Evolutionary conservation across 2,888 invertebrate species (phyloP), one percentile per base, ranked within the genome.

Genomic region (Eremobia ochroleuca): DNA sequence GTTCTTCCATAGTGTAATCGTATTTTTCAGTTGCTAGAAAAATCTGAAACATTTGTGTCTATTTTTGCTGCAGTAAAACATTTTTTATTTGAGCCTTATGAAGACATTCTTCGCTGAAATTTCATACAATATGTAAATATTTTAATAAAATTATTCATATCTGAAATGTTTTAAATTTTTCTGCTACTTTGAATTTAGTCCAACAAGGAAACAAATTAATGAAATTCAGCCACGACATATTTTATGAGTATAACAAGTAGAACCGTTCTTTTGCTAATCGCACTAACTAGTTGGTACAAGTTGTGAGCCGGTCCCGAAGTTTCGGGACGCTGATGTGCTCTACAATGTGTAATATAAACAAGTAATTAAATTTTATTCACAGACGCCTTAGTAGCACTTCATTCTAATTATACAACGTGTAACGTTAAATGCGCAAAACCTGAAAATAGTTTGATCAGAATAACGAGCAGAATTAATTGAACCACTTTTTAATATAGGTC

Each of bases 261-360:
- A 73, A 82, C 34, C 31, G 59, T 82, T 85, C 58, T 74, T 79
- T 67, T 55, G 59, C 52, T 84, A 84, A 86, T 82, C 75, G 68
- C 79, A 61, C 40, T 77, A 78, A 78, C 73, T 83, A 79, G 80
- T 83, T 79, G 25, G 28, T 15, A 72, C 71, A 73, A 86, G 83
- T 79, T 86, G 46, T 72, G 49, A 71, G 69, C 40, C 65, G 55
- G 64, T 25, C 69, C 49, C 64, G 52, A 86, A 84, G 86, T 84
- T 84, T 79, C 62, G 83, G 73, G 71, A 73, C 83, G 78, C 83
- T 85, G 85, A 85, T 85, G 82, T 85, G 77, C 73, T 77, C 68
- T 59, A 78, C 77, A 85, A 69, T 83, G 72, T 62, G 68, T 61
- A 69, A 82, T 73, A 85, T 77, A 82, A 85, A 83, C 86, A 85